Base-by-base conservation (phyloP, 2,113 vertebrate species). In the Ramphastos sulfuratus region DNA sequence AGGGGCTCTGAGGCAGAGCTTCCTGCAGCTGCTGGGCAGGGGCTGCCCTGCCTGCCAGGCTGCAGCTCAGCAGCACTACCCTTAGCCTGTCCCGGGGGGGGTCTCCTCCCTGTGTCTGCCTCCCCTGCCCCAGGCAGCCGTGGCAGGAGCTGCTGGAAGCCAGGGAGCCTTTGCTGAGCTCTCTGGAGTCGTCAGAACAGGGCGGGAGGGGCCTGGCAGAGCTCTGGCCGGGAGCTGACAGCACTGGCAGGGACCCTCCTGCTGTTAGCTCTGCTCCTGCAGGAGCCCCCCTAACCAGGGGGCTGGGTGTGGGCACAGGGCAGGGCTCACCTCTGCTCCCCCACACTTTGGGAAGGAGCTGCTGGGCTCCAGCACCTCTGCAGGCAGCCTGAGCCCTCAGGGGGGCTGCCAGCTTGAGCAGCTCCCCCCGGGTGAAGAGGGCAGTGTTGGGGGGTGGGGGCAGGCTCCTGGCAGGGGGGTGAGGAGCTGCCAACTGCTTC, bases 231-330 rank as follows among this genome's bases (percentile, higher is more conserved):
- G 71, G 74, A 79, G 87, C 66, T 90, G 96, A 94, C 97, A 95
- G 96, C 87, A 31, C 95, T 94, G 58, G 93, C 89, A 79, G 96
- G 95, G 96, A 88, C 87, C 97, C 96, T 95, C 95, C 94, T 96
- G 95, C 94, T 39, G 2, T 46, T 39, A 91, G 95, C 95, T 85
- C 80, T 0, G 0, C 37, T 9, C 37, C 37, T 37, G 37, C 37
- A n/a, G n/a, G n/a, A n/a, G n/a, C n/a, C n/a, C n/a, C n/a, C n/a
- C n/a, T n/a, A n/a, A n/a, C n/a, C n/a, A n/a, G n/a, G n/a, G n/a
- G n/a, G n/a, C n/a, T n/a, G n/a, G n/a, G n/a, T n/a, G n/a, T n/a
- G 37, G 37, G 37, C 37, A 37, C 37, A 37, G 37, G 37, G 37
- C 37, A 37, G 37, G 37, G 37, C 37, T 37, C 37, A 37, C 37